Conservation (phyloP, 2,113 vertebrate genomes). For the Anolis carolinensis region DNA sequence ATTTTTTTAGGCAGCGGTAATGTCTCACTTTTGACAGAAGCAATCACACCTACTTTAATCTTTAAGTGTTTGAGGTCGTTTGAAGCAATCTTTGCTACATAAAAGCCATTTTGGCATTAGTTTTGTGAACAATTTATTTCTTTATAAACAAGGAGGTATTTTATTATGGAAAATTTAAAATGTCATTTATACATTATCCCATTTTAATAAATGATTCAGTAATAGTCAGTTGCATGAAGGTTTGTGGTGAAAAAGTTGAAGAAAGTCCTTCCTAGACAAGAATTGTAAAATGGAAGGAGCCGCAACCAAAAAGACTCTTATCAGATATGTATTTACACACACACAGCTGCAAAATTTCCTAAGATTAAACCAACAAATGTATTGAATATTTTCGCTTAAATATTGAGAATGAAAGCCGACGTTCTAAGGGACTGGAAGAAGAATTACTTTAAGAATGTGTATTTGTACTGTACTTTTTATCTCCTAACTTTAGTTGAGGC, state of each 20-base stretch:
- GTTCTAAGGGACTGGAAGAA: neutral
- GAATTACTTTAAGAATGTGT: neutral
- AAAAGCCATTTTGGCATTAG: neutral
- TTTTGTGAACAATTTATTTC: neutral
- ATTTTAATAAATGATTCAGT: neutral
- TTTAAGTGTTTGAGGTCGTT: neutral
- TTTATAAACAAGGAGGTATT: constrained; percentile 87
- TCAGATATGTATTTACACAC: too few species aligned
- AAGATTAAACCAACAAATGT: neutral
- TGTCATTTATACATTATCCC: neutral
- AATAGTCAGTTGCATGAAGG: neutral
- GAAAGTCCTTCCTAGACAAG: neutral
- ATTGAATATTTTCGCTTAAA: neutral
- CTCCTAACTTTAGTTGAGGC: too few species aligned
- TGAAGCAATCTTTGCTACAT: neutral
- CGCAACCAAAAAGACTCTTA: neutral
- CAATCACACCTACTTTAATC: neutral
- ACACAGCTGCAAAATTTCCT: neutral
- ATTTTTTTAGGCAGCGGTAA: neutral
- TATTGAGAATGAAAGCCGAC: neutral
- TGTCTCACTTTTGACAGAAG: neutral
- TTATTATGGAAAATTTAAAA: neutral
- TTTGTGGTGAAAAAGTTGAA: neutral
- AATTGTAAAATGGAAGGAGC: neutral
- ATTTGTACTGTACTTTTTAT: neutral